Percentiles rank a stretch among this genome's conserved stretches.
Conservation (phyloP, 2,888 invertebrate species). For the Entomobrya proxima region DNA sequence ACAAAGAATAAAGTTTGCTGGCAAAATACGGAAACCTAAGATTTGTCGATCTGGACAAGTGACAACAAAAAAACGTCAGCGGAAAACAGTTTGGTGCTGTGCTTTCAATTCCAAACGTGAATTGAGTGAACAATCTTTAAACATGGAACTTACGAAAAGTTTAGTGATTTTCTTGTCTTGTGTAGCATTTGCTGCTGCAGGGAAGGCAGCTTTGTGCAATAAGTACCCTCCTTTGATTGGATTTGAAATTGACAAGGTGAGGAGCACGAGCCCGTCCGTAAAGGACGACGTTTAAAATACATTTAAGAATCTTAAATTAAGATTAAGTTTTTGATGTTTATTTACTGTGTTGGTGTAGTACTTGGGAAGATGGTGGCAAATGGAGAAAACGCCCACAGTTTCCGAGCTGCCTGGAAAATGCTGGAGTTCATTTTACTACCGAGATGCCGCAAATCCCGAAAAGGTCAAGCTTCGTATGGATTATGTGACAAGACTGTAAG, state of each 20-base stretch:
- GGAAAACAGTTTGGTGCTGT: neutral
- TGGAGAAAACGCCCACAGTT: conserved; percentile 76
- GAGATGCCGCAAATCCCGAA: conserved; percentile 75
- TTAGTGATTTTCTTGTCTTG: conserved; percentile 31
- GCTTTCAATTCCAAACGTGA: too few species aligned
- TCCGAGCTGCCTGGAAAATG: conserved; percentile 76
- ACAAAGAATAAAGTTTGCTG: conserved; percentile 35
- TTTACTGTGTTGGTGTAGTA: too few species aligned
- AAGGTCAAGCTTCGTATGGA: conserved; percentile 76
- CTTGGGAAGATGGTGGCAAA: conserved; percentile 76
- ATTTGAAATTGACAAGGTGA: conserved; percentile 75
- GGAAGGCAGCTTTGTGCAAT: conserved; percentile 71
- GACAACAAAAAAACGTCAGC: neutral
- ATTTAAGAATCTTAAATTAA: neutral
- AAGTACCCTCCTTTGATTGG: conserved; percentile 75
- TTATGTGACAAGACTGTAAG: conserved; percentile 76
- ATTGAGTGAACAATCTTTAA: neutral
- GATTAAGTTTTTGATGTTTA: neutral
- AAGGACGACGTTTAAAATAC: neutral
- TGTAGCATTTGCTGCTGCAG: conserved; percentile 54
- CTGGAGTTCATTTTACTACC: conserved; percentile 76
- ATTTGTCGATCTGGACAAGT: conserved; percentile 33
- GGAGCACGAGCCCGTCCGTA: too few species aligned
- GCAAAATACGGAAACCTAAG: neutral
- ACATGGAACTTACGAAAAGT: conserved; percentile 32